Evolutionary conservation across 92 coral and sea anemone genomes (phyloP), one percentile per base, ranked within the genome.

Genomic region (Zoanthus sansibaricus): DNA sequence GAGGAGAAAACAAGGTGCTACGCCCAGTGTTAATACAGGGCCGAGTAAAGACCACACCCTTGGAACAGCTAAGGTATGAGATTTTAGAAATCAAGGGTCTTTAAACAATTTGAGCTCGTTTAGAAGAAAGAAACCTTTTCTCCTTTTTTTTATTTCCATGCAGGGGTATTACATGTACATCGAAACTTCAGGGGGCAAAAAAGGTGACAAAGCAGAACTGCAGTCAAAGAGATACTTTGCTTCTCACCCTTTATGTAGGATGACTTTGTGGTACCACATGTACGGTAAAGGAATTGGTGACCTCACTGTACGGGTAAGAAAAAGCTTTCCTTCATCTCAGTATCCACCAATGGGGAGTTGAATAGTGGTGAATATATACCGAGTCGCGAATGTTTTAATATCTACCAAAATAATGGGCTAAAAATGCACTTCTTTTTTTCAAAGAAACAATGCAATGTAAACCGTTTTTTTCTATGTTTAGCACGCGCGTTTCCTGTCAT

Each of bases 151-250:
- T 11, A 51, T 12, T 76, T 14, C 62, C 18, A 13, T 64, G 9
- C 7, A 96, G 99, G 99, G 99, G 15, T 89, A 92, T 72, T 97
- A 97, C 92, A 97, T 97, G 99, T 95, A 92, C 87, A 91, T 97
- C 64, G 98, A 97, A 79, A 90, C 98, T 13, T 93, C 95, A 14
- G 64, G 10, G 21, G 95, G 88, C n/a, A 90, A 54, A 14, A 70
- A 67, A 9, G 98, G 99, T 12, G 96, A 94, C 83, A 93, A 93
- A 72, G 99, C 99, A 11, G 97, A 95, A 83, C 88, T 97, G 56
- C 77, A 88, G n/a, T 92, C 99, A 0, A 95, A 93, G 91, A 86
- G 98, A 83, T 97, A 97, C 90, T 95, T 93, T 59, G 98, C 98
- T 7, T 92, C 99, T 12, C 88, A 94, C 77, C 95, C 98, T 1